These are phyloP conservation scores for Campopleginae sp. DNA, from an alignment of 2,888 invertebrate species.

Conservation along the genomic window DNA sequence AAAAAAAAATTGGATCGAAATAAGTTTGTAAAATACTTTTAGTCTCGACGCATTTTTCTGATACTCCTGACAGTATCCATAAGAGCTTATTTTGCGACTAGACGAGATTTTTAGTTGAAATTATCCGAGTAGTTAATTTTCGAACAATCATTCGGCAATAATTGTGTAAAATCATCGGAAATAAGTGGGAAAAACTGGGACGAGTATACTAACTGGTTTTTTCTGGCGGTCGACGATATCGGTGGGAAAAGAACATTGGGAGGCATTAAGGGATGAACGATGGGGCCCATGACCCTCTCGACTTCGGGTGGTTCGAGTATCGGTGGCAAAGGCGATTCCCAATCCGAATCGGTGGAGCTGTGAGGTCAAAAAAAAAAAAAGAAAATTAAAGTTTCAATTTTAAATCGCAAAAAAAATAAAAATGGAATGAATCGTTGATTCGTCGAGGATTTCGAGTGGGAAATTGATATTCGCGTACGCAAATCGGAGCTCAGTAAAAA, in stretches of 20 bases:
- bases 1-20: background rate
- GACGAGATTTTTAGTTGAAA: background rate
- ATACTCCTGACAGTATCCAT: background rate
- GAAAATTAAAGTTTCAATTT: background rate
- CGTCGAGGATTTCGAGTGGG: background rate
- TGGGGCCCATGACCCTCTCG: conserved; percentile 78
- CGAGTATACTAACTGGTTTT: conserved; percentile 70
- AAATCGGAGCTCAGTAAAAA: conserved; percentile 27
- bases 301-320: conserved; percentile 78
- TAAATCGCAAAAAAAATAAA: background rate
- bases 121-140: background rate
- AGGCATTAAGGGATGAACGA: conserved; percentile 76
- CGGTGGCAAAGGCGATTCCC: conserved; percentile 80
- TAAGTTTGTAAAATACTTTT: background rate
- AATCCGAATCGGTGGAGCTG: conserved; percentile 80
- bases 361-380: conserved; percentile 4
- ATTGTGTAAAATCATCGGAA: conserved; percentile 21
- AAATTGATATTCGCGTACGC: background rate
- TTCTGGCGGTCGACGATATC: conserved; percentile 72
- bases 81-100: background rate
- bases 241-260: conserved; percentile 80
- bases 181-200: background rate
- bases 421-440: background rate
- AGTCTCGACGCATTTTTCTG: background rate
- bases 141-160: background rate